Base-by-base conservation (phyloP, 2,888 invertebrate species). In the Chymomyza amoena region DNA sequence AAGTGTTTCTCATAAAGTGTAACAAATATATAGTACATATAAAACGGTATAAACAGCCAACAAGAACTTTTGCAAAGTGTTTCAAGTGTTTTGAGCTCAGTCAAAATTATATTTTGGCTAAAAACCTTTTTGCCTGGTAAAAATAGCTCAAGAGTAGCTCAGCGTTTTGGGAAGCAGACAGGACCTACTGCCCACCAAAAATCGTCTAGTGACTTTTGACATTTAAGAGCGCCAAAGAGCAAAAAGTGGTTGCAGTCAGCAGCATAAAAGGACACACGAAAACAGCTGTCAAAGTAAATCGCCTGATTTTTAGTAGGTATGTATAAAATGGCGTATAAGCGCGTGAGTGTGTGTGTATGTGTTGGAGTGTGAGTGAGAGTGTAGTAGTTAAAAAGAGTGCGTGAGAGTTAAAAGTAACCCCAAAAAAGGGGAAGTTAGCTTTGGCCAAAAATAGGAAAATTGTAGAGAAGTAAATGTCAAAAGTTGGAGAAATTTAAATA, bases 291-390 rank as follows among this genome's bases (percentile, higher is more conserved):
- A 70, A 75, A 20, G 80, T 2, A 78, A 87, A 84, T 90, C 90
- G 89, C 89, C 90, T 90, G 89, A 88, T 89, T 82, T 85, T 77
- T 81, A 83, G 39, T 45, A 45, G 89, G 89, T 89, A 89, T 89
- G 90, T 89, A 89, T 76, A 72, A 73, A 66, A 67, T 54, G 64
- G 60, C 51, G 52, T 18, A 16, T 54, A 28, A 54, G 51, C 45
- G 16, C 60, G 6, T 54, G 25, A 52, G 13, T 54, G n/a, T 61
- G 51, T 32, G 16, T 62, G 6, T 54, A 32, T 56, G 13, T 54
- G n/a, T 61, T 25, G 64, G 59, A 60, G 59, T 57, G 25, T 66
- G 62, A 68, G 61, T 61, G 62, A 61, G 45, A 65, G 50, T 61
- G 28, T 51, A 59, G 9, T 39, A 54, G 45, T 72, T 25, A 57